Conservation (phyloP, 2,888 invertebrate species). For the Microchrysa polita region DNA sequence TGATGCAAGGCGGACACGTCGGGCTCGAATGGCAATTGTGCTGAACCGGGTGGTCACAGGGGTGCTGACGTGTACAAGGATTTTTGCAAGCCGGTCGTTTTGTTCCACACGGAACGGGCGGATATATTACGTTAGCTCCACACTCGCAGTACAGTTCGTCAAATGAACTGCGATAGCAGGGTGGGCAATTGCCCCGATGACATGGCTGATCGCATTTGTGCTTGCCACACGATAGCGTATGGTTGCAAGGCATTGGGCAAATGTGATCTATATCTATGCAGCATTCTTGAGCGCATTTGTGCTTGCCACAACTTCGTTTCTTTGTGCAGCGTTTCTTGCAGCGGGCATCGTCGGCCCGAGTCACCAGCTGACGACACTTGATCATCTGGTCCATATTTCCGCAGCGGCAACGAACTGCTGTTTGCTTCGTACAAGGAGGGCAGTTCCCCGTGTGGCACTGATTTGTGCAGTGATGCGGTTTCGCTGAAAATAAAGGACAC, state of each 20-base stretch:
- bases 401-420: slow-evolving; percentile 83
- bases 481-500: slow-evolving; percentile 56
- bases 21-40: slow-evolving; percentile 83
- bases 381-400: slow-evolving; percentile 85
- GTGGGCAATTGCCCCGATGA: slow-evolving; percentile 85
- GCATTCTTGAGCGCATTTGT: slow-evolving; percentile 90
- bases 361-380: slow-evolving; percentile 76
- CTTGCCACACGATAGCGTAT: slow-evolving; percentile 83
- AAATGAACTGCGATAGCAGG: slow-evolving; percentile 82
- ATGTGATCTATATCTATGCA: slow-evolving; percentile 88
- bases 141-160: slow-evolving; percentile 93
- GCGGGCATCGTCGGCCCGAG: slow-evolving; percentile 76
- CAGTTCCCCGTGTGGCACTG: slow-evolving; percentile 78
- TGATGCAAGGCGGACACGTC: slow-evolving; percentile 85
- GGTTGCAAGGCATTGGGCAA: slow-evolving; percentile 84
- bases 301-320: slow-evolving; percentile 85
- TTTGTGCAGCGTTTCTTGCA: slow-evolving; percentile 94
- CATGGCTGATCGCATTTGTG: slow-evolving; percentile 91
- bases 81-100: slow-evolving; percentile 82
- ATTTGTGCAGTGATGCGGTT: slow-evolving; percentile 72
- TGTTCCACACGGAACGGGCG: slow-evolving; percentile 94
- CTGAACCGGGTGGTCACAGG: slow-evolving; percentile 83
- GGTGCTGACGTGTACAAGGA: slow-evolving; percentile 78
- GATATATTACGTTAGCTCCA: slow-evolving; percentile 84
- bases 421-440: slow-evolving; percentile 79